These are phyloP conservation scores for Petrolisthes manimaculis DNA, from an alignment of 2,888 invertebrate species.

Conservation along the genomic window DNA sequence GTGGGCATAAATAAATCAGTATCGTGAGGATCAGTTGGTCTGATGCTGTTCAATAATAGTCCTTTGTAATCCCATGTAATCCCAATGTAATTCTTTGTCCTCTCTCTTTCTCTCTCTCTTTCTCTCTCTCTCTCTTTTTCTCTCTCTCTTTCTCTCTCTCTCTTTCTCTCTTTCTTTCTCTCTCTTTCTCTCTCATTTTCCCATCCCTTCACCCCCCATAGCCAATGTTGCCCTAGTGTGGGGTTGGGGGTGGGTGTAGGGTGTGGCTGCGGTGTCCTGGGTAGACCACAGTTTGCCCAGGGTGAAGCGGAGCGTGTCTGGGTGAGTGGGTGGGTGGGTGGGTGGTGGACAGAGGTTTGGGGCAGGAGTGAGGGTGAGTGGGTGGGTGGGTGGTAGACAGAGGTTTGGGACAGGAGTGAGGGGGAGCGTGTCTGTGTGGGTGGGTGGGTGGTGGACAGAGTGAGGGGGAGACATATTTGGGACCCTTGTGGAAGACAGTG, in stretches of 20 bases:
- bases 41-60: too few relatives aligned
- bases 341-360: conserved; percentile 19
- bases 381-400: not conserved
- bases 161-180: not conserved
- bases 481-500: conserved; percentile 31
- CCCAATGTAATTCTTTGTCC: too few relatives aligned
- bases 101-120: too few relatives aligned
- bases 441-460: not conserved
- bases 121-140: not conserved
- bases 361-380: conserved; percentile 24
- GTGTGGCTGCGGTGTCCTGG: not conserved
- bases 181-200: not conserved
- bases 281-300: too few relatives aligned
- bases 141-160: not conserved
- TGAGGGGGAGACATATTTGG: conserved; percentile 9
- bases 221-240: not conserved
- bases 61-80: too few relatives aligned
- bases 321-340: conserved; percentile 9
- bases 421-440: conserved; percentile 13
- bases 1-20: too few relatives aligned
- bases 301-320: not conserved
- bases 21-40: too few relatives aligned
- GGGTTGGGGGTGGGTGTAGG: not conserved
- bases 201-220: not conserved
- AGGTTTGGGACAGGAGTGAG: too few relatives aligned